A percentile compares a stretch with the other conserved stretches of the same genome.
Conservation (phyloP, 2,888 invertebrate genomes). For the Philhelius pedissequus region DNA sequence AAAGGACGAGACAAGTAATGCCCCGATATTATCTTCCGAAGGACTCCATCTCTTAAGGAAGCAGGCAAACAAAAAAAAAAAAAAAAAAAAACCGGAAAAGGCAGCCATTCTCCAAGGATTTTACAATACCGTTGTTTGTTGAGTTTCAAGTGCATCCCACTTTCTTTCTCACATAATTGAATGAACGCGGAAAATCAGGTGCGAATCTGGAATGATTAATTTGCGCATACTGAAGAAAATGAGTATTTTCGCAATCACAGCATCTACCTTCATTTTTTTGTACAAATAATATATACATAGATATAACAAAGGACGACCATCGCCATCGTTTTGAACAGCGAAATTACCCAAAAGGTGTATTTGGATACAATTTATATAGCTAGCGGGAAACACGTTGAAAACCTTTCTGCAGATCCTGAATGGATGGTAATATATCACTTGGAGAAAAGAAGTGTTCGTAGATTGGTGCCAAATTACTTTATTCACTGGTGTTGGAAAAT, state of each 20-base stretch:
- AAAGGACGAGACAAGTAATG: slow-evolving; percentile 45
- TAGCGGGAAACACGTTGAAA: neutral
- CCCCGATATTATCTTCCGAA: slow-evolving; percentile 36
- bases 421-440: slow-evolving; percentile 53
- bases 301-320: slow-evolving; percentile 8
- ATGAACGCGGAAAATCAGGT: slow-evolving; percentile 42
- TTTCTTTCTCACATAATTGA: slow-evolving; percentile 23
- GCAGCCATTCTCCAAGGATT: neutral
- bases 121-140: slow-evolving; percentile 12
- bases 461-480: slow-evolving; percentile 56
- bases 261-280: neutral
- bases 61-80: neutral
- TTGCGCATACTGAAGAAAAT: slow-evolving; percentile 31
- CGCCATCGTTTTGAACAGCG: slow-evolving; percentile 8
- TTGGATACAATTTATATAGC: neutral
- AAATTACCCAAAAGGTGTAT: slow-evolving; percentile 30
- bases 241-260: slow-evolving; percentile 34
- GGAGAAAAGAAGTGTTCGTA: slow-evolving; percentile 11
- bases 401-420: slow-evolving; percentile 10
- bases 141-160: slow-evolving; percentile 44
- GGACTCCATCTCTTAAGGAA: neutral
- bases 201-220: slow-evolving; percentile 52
- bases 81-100: neutral
- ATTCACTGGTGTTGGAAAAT: slow-evolving; percentile 55
- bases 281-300: neutral